Evolutionary conservation across 2,797 vertebrate species (phyloP).

Genomic region (Acanthurus leucopareius): DNA sequence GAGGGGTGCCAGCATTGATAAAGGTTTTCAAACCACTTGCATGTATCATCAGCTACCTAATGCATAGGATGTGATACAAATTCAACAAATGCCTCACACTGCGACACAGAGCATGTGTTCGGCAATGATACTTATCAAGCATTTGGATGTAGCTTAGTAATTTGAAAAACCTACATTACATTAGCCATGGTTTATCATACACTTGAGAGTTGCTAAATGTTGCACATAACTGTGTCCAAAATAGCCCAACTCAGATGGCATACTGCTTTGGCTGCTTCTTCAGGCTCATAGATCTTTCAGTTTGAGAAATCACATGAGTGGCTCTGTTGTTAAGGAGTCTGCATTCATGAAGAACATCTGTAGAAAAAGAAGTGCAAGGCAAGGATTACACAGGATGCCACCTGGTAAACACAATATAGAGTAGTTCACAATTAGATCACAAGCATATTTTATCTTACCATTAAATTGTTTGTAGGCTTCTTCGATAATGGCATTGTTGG

Average conservation of each 20-base stretch:
- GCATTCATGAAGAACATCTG: slow-evolving; percentile 90
- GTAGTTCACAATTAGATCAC: background rate
- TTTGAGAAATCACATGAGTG: slow-evolving; percentile 86
- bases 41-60: slow-evolving; percentile 51
- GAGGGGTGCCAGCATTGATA: slow-evolving; percentile 65
- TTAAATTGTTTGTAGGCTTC: slow-evolving; percentile 89
- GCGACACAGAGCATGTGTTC: slow-evolving; percentile 65
- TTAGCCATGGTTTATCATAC: slow-evolving; percentile 57
- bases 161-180: slow-evolving; percentile 73
- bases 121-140: slow-evolving; percentile 74
- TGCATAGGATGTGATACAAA: slow-evolving; percentile 73
- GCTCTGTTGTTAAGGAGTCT: slow-evolving; percentile 89
- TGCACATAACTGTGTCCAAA: slow-evolving; percentile 41
- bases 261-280: slow-evolving; percentile 88
- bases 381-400: slow-evolving; percentile 4
- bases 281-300: slow-evolving; percentile 84
- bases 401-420: background rate
- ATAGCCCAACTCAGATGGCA: slow-evolving; percentile 78
- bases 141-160: slow-evolving; percentile 73
- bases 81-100: slow-evolving; percentile 66
- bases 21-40: slow-evolving; percentile 63
- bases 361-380: slow-evolving; percentile 4
- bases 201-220: slow-evolving; percentile 55
- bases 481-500: slow-evolving; percentile 87
- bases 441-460: slow-evolving; percentile 71